phyloP scores from a whole-genome alignment of 2,797 vertebrate species.

The Heliangelus exortis region DNA sequence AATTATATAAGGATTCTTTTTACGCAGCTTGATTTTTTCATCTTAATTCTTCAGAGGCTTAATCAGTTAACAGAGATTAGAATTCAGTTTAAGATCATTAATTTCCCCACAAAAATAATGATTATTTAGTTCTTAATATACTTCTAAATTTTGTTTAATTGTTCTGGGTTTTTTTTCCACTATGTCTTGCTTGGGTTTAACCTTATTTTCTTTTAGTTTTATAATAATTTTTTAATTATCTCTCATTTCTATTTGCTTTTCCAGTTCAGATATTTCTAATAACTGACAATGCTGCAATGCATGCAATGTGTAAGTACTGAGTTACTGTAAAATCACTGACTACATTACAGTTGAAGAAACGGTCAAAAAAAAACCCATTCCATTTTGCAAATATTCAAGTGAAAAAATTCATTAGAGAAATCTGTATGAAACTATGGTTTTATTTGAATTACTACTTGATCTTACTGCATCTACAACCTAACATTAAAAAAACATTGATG shows the following conservation, averaged over 20 bases:
- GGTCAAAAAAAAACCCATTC: neutral
- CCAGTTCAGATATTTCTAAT: neutral
- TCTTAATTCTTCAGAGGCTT: neutral
- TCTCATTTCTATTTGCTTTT: neutral
- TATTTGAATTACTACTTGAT: neutral
- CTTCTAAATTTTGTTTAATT: neutral
- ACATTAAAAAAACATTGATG: neutral
- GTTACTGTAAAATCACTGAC: neutral
- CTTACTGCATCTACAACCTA: neutral
- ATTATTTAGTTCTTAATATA: neutral
- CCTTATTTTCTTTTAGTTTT: neutral
- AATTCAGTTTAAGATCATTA: neutral
- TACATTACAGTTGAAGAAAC: neutral
- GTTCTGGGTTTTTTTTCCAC: neutral
- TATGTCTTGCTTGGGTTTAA: neutral
- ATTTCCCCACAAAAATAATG: neutral
- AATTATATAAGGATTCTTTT: neutral
- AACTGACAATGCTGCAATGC: neutral
- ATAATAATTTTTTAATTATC: neutral
- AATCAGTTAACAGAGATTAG: neutral
- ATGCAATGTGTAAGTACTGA: neutral
- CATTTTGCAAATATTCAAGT: neutral
- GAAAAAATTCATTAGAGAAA: neutral
- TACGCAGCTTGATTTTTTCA: neutral
- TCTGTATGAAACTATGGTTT: neutral